Evolutionary conservation across 2,888 invertebrate species (phyloP).

Genomic region (Dusona sp.): DNA sequence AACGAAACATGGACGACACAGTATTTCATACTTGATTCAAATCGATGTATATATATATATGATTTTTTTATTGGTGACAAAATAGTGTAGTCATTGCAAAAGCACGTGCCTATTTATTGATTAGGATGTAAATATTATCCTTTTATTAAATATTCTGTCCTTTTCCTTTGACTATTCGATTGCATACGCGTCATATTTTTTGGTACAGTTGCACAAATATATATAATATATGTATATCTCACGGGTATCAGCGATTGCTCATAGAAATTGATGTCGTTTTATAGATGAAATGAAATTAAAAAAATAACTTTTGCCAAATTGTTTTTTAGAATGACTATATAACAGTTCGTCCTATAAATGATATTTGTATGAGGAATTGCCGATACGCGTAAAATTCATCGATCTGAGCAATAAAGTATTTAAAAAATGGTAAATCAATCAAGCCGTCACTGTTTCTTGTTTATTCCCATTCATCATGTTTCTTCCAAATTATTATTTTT

Average conservation of each 20-base stretch:
- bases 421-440: constrained; percentile 63
- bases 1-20: constrained; percentile 36
- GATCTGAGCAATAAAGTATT: constrained; percentile 71
- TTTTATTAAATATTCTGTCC: constrained; percentile 29
- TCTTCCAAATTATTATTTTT: too few relatives aligned
- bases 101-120: constrained; percentile 69
- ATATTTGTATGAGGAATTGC: background rate
- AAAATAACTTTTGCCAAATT: background rate
- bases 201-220: constrained; percentile 65
- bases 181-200: constrained; percentile 69
- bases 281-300: too few relatives aligned
- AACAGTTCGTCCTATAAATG: too few relatives aligned
- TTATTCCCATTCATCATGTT: background rate
- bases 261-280: background rate
- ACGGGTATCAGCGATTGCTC: background rate
- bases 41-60: constrained; percentile 39
- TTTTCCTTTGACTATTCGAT: constrained; percentile 55
- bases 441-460: constrained; percentile 48
- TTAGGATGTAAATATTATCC: constrained; percentile 54
- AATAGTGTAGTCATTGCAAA: constrained; percentile 69
- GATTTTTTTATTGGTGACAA: constrained; percentile 64
- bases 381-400: constrained; percentile 70
- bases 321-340: too few relatives aligned
- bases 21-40: constrained; percentile 56
- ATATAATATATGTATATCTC: constrained; percentile 41